Evolutionary conservation across 2,113 vertebrate species (phyloP), one percentile per base, ranked within the genome.

Genomic region (Perca fluviatilis): DNA sequence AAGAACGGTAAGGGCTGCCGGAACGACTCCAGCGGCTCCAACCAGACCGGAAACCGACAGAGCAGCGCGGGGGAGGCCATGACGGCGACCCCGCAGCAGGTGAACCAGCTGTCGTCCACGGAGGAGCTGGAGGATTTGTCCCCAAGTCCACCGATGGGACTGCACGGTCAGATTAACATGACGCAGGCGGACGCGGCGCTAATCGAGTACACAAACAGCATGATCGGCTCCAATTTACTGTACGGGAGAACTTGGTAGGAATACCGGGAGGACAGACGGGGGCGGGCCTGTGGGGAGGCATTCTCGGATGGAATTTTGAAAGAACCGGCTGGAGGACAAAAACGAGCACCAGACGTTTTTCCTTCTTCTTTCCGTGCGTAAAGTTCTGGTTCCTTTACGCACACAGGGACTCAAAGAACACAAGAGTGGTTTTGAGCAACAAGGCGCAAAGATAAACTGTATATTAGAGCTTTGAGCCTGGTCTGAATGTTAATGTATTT

Each of bases 161-260:
- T 97, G 69, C 96, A 97, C 85, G 93, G 85, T 23, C 96, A 96
- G 8, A 94, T 95, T 63, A 89, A 82, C 79, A 90, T 97, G 92
- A 90, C 95, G 46, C 95, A 95, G 74, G 93, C 96, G 91, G 97
- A 97, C 94, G 92, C 96, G 27, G 94, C 96, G 46, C 92, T 95
- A 10, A 95, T 96, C 54, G 97, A 98, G 71, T 99, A 97, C 90
- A 95, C 89, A 57, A 94, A 93, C 89, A 95, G 95, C 78, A 95
- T 96, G 94, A 94, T 97, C 43, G 96, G 95, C 50, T 92, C 97
- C 85, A 97, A 94, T 91, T 93, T 98, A 93, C 97, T 99, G 56
- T 99, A 98, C 82, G 96, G 97, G 88, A 96, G 97, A 88, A 98
- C 97, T 69, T 99, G 98, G 98, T 98, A 96, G 95, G 62, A n/a